Conservation (phyloP, 2,888 invertebrate species). For the Ecliptopera silaceata region DNA sequence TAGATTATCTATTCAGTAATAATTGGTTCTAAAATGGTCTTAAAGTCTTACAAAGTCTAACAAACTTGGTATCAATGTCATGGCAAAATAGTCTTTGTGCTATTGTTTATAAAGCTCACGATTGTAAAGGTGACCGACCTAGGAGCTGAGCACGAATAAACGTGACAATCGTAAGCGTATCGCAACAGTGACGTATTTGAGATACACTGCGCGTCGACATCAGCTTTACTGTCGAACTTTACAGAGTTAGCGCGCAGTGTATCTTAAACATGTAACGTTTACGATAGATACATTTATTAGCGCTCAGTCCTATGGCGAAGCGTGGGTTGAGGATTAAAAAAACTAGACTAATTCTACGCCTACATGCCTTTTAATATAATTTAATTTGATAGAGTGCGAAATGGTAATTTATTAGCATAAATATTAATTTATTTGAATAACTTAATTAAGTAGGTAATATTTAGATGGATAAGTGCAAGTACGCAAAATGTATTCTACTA, state of each 20-base stretch:
- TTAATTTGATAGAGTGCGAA: conserved; percentile 14
- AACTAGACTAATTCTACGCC: conserved; percentile 14
- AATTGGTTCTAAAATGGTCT: conserved; percentile 5
- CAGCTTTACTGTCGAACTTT: too few species aligned
- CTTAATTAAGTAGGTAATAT: background rate
- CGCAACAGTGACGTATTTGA: too few species aligned
- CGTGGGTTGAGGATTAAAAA: conserved; percentile 19
- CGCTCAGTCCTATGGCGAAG: too few species aligned
- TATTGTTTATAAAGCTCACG: conserved; percentile 6
- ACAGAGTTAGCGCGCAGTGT: too few species aligned
- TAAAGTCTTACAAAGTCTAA: conserved; percentile 5
- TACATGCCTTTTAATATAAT: conserved; percentile 4
- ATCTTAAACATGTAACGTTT: too few species aligned
- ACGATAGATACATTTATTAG: too few species aligned
- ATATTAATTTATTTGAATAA: background rate
- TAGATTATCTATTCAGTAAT: conserved; percentile 6
- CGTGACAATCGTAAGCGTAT: too few species aligned
- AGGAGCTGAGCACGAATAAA: too few species aligned
- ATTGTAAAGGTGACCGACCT: conserved; percentile 18
- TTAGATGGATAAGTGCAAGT: background rate
- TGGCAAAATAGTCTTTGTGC: conserved; percentile 5
- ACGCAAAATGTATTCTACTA: too few species aligned
- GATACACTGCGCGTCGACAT: too few species aligned
- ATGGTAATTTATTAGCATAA: background rate
- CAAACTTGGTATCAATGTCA: background rate